phyloP scores from a whole-genome alignment of 2,888 invertebrate genomes.

The Exocentrus adspersus region DNA sequence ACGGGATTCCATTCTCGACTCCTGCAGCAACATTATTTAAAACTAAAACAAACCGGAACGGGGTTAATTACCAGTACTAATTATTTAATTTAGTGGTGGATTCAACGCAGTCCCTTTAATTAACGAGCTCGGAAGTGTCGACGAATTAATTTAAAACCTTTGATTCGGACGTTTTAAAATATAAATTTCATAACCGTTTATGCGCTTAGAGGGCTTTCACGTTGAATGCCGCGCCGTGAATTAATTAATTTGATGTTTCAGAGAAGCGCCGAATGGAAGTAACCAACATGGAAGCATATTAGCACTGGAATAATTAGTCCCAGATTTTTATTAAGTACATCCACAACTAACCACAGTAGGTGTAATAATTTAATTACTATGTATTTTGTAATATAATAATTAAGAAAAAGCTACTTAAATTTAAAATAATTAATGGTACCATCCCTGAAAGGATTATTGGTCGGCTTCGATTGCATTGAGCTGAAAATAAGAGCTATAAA shows the following conservation, averaged over 20 bases:
- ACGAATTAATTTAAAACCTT: slow-evolving; percentile 41
- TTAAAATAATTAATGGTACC: too few species aligned
- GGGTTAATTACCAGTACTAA: slow-evolving; percentile 44
- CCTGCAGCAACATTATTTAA: background rate
- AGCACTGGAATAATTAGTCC: background rate
- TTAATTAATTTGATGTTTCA: slow-evolving; percentile 18
- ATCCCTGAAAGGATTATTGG: too few species aligned
- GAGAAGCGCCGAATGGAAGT: slow-evolving; percentile 1
- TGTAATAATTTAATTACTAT: too few species aligned
- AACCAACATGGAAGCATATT: background rate
- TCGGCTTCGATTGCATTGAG: too few species aligned
- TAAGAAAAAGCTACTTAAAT: too few species aligned
- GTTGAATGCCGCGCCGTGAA: slow-evolving; percentile 11
- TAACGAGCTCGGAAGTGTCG: slow-evolving; percentile 41
- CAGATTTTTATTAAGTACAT: too few species aligned
- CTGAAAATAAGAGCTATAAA: too few species aligned
- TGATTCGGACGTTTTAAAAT: slow-evolving; percentile 41
- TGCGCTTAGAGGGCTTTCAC: slow-evolving; percentile 15
- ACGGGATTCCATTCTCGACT: slow-evolving; percentile 29
- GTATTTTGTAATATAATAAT: too few species aligned
- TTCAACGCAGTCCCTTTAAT: slow-evolving; percentile 35
- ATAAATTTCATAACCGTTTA: slow-evolving; percentile 34
- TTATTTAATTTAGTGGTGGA: slow-evolving; percentile 43
- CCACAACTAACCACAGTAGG: too few species aligned
- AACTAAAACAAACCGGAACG: slow-evolving; percentile 32